A percentile compares a stretch with the other conserved stretches of the same genome.
Evolutionary conservation across 2,888 invertebrate species (phyloP).

Genomic region (Pilophorus perplexus): DNA sequence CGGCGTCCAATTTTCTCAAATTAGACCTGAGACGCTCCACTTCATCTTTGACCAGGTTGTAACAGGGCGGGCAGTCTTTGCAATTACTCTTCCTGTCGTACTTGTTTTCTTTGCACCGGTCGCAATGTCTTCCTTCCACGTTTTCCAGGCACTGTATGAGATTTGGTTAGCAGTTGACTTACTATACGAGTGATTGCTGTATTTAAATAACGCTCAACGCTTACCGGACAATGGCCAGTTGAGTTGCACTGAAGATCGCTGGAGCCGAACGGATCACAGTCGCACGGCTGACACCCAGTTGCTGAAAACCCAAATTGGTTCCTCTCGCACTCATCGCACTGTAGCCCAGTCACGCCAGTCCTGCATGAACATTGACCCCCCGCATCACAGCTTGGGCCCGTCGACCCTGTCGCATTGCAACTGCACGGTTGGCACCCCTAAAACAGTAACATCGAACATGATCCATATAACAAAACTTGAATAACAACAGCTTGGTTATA

Average conservation of each 20-base stretch:
- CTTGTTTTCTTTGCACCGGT: slow-evolving; percentile 96
- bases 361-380: slow-evolving; percentile 88
- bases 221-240: slow-evolving; percentile 77
- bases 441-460: slow-evolving; percentile 43
- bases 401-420: slow-evolving; percentile 84
- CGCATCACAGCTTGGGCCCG: slow-evolving; percentile 67
- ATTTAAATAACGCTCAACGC: slow-evolving; percentile 46
- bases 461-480: too few species aligned
- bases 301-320: slow-evolving; percentile 78
- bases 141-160: slow-evolving; percentile 66
- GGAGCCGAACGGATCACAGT: slow-evolving; percentile 87
- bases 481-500: neutral
- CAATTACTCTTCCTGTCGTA: slow-evolving; percentile 86
- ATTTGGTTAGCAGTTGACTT: too few species aligned
- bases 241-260: slow-evolving; percentile 83
- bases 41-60: slow-evolving; percentile 86
- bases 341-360: slow-evolving; percentile 77
- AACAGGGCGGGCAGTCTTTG: slow-evolving; percentile 90
- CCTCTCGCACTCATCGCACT: slow-evolving; percentile 56
- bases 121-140: slow-evolving; percentile 90
- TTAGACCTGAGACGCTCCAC: slow-evolving; percentile 70
- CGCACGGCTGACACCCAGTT: slow-evolving; percentile 78
- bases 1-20: slow-evolving; percentile 69
- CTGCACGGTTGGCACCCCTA: slow-evolving; percentile 80
- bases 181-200: neutral